These are phyloP conservation scores for Drosophila nr. perissopoda DNA, from an alignment of 2,888 invertebrate species.

Conservation along the genomic window DNA sequence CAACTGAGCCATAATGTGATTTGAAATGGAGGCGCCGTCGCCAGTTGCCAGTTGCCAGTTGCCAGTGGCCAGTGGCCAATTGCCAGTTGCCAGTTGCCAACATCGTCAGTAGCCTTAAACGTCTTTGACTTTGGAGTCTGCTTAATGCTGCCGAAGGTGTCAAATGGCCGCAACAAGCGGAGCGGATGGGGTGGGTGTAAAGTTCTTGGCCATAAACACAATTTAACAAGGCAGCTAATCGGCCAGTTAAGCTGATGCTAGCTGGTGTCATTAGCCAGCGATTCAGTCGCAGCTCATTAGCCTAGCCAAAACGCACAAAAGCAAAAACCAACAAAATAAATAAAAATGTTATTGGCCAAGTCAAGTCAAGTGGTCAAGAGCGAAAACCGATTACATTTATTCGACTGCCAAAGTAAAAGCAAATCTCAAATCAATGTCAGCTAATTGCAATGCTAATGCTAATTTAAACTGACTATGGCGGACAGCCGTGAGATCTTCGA, in stretches of 20 bases:
- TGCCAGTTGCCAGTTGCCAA: not conserved
- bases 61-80: not conserved
- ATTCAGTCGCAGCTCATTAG: conserved; percentile 38
- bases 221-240: conserved; percentile 50
- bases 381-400: conserved; percentile 31
- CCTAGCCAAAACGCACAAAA: conserved; percentile 11
- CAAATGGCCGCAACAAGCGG: conserved; percentile 45
- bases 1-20: conserved; percentile 70
- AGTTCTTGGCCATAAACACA: conserved; percentile 33
- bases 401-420: conserved; percentile 30
- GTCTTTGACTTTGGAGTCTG: conserved; percentile 23
- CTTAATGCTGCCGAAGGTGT: conserved; percentile 51
- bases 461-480: conserved; percentile 18
- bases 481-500: not conserved
- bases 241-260: conserved; percentile 41
- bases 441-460: conserved; percentile 9
- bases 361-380: not conserved
- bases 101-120: conserved; percentile 1
- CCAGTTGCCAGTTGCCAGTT: conserved; percentile 4
- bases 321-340: conserved; percentile 9
- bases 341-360: not conserved
- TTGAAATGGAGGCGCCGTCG: conserved; percentile 75
- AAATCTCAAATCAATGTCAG: conserved; percentile 16
- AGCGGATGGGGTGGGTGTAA: not conserved
- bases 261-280: conserved; percentile 37